Base-by-base conservation (phyloP, 1,140 invertebrate genomes). In the Whitmania pigra region DNA sequence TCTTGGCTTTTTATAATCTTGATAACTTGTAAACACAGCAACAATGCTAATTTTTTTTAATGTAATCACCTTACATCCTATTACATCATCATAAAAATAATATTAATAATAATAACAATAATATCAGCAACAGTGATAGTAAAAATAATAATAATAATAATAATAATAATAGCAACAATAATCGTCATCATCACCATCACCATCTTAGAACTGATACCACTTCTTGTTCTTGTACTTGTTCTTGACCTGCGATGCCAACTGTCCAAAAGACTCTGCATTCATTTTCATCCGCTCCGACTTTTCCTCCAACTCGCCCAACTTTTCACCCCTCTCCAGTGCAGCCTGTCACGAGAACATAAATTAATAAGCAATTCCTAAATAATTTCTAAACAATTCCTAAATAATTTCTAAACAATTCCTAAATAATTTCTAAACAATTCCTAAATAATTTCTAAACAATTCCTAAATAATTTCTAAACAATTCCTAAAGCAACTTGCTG, bases 281-380 rank as follows among this genome's bases (percentile, higher is more conserved):
- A 86, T 87, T 85, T 89, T 88, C 93, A 99, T 95, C 73, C 89
- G 87, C 79, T 89, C 91, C n/a, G 94, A 90, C 74, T 88, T 86
- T 57, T 98, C 94, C 80, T 97, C 93, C 18, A 97, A 84, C 77
- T 92, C 88, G 74, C 88, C 89, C 66, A 99, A 83, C 81, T 94
- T 94, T 77, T 99, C 93, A 18, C 94, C 94, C 76, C 96, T 87
- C 83, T 99, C 96, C 75, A 92, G n/a, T 2, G 73, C 73, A 15
- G 54, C 53, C 73, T 73, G 53, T 55, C 69, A 17, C n/a, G 57
- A 68, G 31, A 29, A 68, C 0, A 36, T n/a, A n/a, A n/a, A n/a
- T n/a, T n/a, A n/a, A n/a, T n/a, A n/a, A n/a, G n/a, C n/a, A n/a
- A n/a, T n/a, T n/a, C n/a, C n/a, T n/a, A n/a, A n/a, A n/a, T n/a